Evolutionary conservation across 2,113 vertebrate genomes (phyloP).

Genomic region (Climacteris rufus): DNA sequence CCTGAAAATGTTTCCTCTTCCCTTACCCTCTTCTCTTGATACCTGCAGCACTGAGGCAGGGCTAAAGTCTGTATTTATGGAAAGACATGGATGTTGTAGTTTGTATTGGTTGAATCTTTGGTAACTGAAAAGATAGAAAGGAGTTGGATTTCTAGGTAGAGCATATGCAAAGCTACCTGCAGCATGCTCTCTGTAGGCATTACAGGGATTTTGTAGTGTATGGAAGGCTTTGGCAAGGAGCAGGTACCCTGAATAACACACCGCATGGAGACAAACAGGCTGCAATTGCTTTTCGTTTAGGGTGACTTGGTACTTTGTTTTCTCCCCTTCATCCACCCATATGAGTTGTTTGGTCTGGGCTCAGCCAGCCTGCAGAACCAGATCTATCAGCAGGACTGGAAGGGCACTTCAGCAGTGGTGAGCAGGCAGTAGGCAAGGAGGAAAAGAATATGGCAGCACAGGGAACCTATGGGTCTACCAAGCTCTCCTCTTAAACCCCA

Average conservation of each 20-base stretch:
- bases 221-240: not conserved
- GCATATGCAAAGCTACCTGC: not conserved
- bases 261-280: not conserved
- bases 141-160: not conserved
- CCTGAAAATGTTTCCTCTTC: not conserved
- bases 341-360: not conserved
- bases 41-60: not conserved
- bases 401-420: not conserved
- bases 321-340: not conserved
- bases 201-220: not conserved
- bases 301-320: not conserved
- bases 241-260: not conserved
- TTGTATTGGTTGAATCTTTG: not conserved
- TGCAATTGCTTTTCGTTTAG: not conserved
- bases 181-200: not conserved
- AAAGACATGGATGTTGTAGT: not conserved
- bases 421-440: not conserved
- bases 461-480: not conserved
- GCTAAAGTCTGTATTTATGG: not conserved
- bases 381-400: not conserved
- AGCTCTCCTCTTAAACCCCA: not conserved
- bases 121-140: not conserved
- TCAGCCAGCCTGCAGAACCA: not conserved
- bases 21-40: not conserved
- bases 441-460: not conserved